Evolutionary conservation across 2,888 invertebrate genomes (phyloP).

Genomic region (Dinocampus coccinellae): DNA sequence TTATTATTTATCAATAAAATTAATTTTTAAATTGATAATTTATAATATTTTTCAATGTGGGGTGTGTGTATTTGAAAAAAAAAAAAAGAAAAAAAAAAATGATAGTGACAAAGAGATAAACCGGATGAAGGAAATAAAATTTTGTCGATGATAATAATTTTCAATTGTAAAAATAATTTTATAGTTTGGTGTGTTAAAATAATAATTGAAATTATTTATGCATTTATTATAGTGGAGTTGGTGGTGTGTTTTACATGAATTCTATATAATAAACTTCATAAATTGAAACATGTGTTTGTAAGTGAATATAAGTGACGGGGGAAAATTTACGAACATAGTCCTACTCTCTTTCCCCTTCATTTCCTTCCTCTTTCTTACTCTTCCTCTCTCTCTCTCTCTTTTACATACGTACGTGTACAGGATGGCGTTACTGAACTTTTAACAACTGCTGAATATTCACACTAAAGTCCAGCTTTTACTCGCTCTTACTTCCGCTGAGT

Average conservation of each 20-base stretch:
- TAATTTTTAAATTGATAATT: no score
- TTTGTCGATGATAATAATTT: background rate
- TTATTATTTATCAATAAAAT: no score
- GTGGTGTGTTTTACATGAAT: background rate
- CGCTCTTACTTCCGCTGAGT: background rate
- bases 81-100: no score
- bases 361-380: no score
- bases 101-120: background rate
- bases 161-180: background rate
- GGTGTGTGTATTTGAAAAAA: no score
- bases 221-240: background rate
- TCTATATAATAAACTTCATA: background rate
- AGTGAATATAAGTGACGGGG: background rate
- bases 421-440: background rate
- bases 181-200: background rate
- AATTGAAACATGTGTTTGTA: background rate
- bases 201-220: background rate
- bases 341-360: background rate
- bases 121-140: background rate
- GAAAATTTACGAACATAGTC: background rate
- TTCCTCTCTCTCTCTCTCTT: no score
- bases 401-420: background rate
- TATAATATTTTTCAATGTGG: no score
- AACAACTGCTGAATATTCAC: conserved; percentile 5
- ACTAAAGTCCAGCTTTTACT: background rate